Conservation (phyloP, 30 jellyfish, hydroid and myxozoan species). For the Pelagia noctiluca region DNA sequence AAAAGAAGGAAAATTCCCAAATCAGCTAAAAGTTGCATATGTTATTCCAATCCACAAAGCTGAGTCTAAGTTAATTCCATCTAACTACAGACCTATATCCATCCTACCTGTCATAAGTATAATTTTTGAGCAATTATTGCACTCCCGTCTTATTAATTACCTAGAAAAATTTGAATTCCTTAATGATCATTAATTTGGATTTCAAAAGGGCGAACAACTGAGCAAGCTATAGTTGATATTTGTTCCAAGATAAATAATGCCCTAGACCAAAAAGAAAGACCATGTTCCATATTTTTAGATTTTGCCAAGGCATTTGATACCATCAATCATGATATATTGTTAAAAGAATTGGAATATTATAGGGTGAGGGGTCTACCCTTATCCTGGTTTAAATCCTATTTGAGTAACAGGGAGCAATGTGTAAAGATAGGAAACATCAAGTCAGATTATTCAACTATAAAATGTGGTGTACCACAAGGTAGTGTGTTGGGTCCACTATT, state of each 20-base stretch:
- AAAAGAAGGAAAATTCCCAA: conserved; percentile 5
- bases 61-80: neutral
- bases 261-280: neutral
- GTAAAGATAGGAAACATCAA: neutral
- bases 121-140: conserved; percentile 26
- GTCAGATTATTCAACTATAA: neutral
- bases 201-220: conserved; percentile 11
- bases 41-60: neutral
- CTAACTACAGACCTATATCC: conserved; percentile 3
- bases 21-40: neutral
- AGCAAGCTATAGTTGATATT: conserved; percentile 21
- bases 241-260: neutral
- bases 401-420: neutral
- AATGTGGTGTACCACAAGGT: conserved; percentile 21
- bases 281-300: conserved; percentile 21
- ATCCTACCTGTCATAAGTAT: conserved; percentile 1
- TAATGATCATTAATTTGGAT: conserved; percentile 20
- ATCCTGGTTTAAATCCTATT: neutral
- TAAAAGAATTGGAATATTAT: conserved; percentile 7
- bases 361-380: conserved; percentile 2
- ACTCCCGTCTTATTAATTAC: neutral
- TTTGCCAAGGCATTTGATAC: conserved; percentile 42
- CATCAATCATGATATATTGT: conserved; percentile 13
- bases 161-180: neutral
- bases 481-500: conserved; percentile 7